Evolutionary conservation across 2,888 invertebrate species (phyloP).

Genomic region (Odontocerum albicorne): DNA sequence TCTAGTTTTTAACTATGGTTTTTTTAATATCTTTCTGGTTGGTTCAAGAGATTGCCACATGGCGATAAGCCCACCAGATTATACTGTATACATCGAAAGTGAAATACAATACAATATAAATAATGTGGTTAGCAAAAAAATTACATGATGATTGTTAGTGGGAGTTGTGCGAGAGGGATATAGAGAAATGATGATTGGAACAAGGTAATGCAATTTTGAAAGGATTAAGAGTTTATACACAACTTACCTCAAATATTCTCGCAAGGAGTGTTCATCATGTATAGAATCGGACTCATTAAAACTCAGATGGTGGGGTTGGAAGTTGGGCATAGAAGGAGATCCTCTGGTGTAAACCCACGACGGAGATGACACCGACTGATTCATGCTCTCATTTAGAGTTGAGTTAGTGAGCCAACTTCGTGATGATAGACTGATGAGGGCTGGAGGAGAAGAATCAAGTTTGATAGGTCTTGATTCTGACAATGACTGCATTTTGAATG

Average conservation of each 20-base stretch:
- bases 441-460: slow-evolving; percentile 1
- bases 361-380: slow-evolving; percentile 41
- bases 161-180: too few relatives aligned
- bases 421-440: slow-evolving; percentile 23
- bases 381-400: slow-evolving; percentile 44
- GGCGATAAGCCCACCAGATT: too few relatives aligned
- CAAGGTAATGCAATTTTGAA: too few relatives aligned
- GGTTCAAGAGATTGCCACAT: too few relatives aligned
- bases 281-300: slow-evolving; percentile 46
- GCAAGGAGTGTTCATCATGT: slow-evolving; percentile 51
- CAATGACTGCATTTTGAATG: slow-evolving; percentile 36
- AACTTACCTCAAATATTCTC: slow-evolving; percentile 50
- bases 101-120: too few relatives aligned
- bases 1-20: too few relatives aligned
- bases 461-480: background rate
- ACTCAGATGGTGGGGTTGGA: slow-evolving; percentile 27
- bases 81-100: too few relatives aligned
- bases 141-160: too few relatives aligned
- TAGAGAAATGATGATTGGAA: too few relatives aligned
- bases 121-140: too few relatives aligned
- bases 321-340: slow-evolving; percentile 37
- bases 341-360: slow-evolving; percentile 46
- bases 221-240: too few relatives aligned
- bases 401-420: slow-evolving; percentile 45
- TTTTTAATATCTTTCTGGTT: too few relatives aligned